Base-by-base conservation (phyloP, 1,140 invertebrate species). In the Trichonephila clavipes region DNA sequence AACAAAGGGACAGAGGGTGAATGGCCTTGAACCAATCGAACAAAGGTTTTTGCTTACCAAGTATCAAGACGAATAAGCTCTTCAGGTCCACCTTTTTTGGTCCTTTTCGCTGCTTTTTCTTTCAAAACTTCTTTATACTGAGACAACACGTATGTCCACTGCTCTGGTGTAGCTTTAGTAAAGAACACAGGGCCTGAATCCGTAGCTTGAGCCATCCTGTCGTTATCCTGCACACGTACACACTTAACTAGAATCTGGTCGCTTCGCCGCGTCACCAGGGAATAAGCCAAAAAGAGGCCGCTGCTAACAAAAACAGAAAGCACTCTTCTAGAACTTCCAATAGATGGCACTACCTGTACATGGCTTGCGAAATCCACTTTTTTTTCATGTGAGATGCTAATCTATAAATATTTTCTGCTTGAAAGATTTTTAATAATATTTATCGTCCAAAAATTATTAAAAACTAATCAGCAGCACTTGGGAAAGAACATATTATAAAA, bases 11-110 rank as follows among this genome's bases (percentile, higher is more conserved):
- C 94, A 94, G 95, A 95, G 95, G 95, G 95, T 95, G 95, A 95
- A 95, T 91, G 95, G 94, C 94, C 94, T 95, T 95, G 94, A 95
- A 95, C 95, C 95, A 95, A 95, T 94, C 93, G 95, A 95, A 95
- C 95, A 95, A 95, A 95, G 94, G 94, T 90, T 94, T 94, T 64
- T 83, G 97, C 97, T 98, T 96, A 98, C 98, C 98, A 99, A 96
- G 98, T 98, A 96, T 99, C 98, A 96, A 98, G 96, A 96, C 98
- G 98, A 96, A 98, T 97, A 95, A 98, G 97, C 96, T 99, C 98
- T 96, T 98, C 98, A 83, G 98, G 98, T 92, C 95, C 95, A 61
- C 94, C 94, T 96, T 98, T 98, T 97, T 98, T 98, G 95, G 97
- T 97, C 96, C 98, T 98, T 95, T 97, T 97, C 96, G 98, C 97